Evolutionary conservation across 2,888 invertebrate genomes (phyloP), one percentile per base, ranked within the genome.

Genomic region (Trissolcus japonicus): DNA sequence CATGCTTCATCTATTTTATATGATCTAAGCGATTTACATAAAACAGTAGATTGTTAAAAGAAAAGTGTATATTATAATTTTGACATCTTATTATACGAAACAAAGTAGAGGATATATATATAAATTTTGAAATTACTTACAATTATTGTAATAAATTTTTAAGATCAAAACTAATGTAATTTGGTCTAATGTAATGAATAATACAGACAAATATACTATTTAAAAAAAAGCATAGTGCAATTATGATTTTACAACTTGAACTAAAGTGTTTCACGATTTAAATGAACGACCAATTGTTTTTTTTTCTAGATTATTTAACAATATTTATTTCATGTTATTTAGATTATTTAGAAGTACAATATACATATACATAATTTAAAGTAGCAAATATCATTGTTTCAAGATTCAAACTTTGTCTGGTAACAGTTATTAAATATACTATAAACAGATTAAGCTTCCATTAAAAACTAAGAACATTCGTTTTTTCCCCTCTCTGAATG

Each of bases 141-240:
- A 75, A 62, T 67, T 68, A 77, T 71, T 76, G 61, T 67, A 77
- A 82, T 80, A 63, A 83, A 83, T 84, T 82, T 81, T 79, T 78
- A 81, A 79, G 65, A 80, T 78, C 76, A 76, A 82, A 62, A 82
- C 67, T 81, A 79, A 80, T 83, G 79, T 82, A 82, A 73, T 82
- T 79, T 80, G 80, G 82, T 69, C 79, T 80, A 80, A 79, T 81
- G 79, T 84, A 85, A 83, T 80, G 78, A 82, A 80, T 62, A 67
- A 73, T 68, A 68, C 40, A 68, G 65, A 72, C 35, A 67, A 76
- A 72, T 73, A 77, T 77, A 77, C 54, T 72, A 62, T 62, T 35
- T 11, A 35, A 35, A 73, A 25, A 66, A 50, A 59, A 63, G 63
- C 50, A 69, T 29, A 19, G 4, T 41, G 2, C 13, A 41, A 13